Evolutionary conservation across 2,113 vertebrate genomes (phyloP).

Genomic region (Oncorhynchus gorbuscha): DNA sequence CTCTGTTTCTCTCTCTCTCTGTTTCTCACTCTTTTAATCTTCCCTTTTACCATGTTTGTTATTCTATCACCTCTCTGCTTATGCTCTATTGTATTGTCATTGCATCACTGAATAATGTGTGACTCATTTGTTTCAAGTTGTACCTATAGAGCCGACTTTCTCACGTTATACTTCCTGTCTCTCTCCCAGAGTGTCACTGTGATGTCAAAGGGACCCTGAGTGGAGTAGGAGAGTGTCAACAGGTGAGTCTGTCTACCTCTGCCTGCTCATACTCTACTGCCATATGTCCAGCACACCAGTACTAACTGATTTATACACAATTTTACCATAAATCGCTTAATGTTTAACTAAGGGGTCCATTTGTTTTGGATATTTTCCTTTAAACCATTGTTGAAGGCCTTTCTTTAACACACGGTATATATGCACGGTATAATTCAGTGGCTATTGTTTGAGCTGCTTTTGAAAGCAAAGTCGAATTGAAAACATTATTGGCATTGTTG

Average conservation of each 20-base stretch:
- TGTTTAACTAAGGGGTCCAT: neutral
- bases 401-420: too few species aligned
- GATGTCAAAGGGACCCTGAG: conserved; percentile 84
- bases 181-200: conserved; percentile 83
- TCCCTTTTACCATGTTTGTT: neutral
- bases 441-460: too few species aligned
- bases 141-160: neutral
- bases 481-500: too few species aligned
- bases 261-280: neutral
- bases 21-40: neutral
- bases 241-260: conserved; percentile 73
- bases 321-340: neutral
- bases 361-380: neutral
- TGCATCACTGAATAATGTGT: neutral
- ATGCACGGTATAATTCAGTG: too few species aligned
- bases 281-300: neutral
- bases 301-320: neutral
- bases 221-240: conserved; percentile 83
- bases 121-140: neutral
- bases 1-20: conserved; percentile 3
- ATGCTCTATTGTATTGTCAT: neutral
- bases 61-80: neutral
- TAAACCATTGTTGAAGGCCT: too few species aligned
- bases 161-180: neutral
- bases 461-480: too few species aligned